A percentile compares a stretch with the other conserved stretches of the same genome.
Evolutionary conservation across 2,888 invertebrate species (phyloP).

Genomic region (Sminthurinus aureus): DNA sequence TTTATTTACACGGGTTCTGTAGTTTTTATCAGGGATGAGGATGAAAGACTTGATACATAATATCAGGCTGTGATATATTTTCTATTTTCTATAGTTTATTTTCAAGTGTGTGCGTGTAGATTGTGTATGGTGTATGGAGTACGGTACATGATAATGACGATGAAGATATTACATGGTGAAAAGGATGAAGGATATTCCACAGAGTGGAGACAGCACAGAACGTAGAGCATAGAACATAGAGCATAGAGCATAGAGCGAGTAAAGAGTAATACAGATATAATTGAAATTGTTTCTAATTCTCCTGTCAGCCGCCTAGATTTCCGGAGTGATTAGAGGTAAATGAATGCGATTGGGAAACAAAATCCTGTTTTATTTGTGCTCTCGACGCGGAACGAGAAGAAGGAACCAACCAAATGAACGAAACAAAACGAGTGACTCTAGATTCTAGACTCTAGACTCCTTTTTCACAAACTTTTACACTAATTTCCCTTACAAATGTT

Average conservation of each 20-base stretch:
- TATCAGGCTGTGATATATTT: neutral
- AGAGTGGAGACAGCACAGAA: no score
- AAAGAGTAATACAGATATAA: neutral
- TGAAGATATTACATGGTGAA: neutral
- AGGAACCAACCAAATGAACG: neutral
- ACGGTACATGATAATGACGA: no score
- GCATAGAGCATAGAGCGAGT: no score
- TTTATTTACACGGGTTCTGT: no score
- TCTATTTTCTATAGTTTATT: neutral
- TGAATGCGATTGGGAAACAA: constrained; percentile 35
- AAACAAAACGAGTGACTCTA: no score
- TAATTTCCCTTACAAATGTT: neutral
- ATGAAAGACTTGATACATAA: neutral
- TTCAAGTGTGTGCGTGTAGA: neutral
- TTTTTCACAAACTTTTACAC: neutral
- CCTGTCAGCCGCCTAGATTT: constrained; percentile 23
- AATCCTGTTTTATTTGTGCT: constrained; percentile 35
- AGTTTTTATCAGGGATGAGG: neutral
- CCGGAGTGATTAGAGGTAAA: constrained; percentile 20
- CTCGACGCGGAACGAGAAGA: constrained; percentile 22
- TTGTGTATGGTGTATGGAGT: no score
- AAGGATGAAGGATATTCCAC: neutral
- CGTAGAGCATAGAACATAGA: no score
- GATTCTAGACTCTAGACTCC: no score
- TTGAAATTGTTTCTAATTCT: constrained; percentile 23